Percentiles rank a stretch among this genome's conserved stretches.
Evolutionary conservation across 2,797 vertebrate genomes (phyloP).

Genomic region (Cephalopachus bancanus): DNA sequence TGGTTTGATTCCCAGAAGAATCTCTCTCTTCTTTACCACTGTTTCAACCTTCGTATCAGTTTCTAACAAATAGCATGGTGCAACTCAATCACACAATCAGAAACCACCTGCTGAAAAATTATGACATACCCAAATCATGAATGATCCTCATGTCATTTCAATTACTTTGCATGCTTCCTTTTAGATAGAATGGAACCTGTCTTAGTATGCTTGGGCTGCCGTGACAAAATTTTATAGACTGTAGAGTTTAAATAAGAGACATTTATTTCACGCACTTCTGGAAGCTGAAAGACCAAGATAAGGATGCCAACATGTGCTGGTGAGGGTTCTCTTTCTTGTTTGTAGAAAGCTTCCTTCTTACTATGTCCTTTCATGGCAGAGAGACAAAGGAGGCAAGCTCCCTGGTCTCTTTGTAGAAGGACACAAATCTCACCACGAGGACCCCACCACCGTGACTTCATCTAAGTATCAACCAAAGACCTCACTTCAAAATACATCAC

Average conservation of each 20-base stretch:
- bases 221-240: background rate
- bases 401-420: background rate
- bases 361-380: background rate
- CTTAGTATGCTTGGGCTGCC: too few species aligned
- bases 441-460: background rate
- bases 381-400: background rate
- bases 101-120: background rate
- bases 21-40: too few species aligned
- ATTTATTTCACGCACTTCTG: background rate
- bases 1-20: background rate
- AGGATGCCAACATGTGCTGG: too few species aligned
- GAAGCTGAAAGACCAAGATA: background rate
- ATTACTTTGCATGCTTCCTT: background rate
- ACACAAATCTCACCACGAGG: background rate
- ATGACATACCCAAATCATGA: background rate
- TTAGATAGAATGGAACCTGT: background rate
- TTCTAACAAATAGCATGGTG: background rate
- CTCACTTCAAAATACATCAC: background rate
- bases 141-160: background rate
- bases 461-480: background rate
- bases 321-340: background rate
- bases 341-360: background rate
- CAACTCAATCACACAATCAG: background rate
- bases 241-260: background rate
- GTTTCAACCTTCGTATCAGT: background rate